Evolutionary conservation across 1,140 invertebrate genomes (phyloP).

Genomic region (Camponotus vicinus): DNA sequence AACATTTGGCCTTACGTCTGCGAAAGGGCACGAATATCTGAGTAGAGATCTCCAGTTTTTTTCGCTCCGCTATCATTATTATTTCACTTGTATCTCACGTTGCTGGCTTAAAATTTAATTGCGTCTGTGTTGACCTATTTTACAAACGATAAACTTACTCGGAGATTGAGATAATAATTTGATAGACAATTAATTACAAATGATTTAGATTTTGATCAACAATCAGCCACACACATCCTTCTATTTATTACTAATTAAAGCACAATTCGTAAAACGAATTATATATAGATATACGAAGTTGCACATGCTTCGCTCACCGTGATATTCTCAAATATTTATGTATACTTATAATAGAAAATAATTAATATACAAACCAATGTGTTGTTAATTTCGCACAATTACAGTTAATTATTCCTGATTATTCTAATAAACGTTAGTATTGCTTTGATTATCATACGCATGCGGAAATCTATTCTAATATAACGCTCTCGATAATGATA

Average conservation of each 20-base stretch:
- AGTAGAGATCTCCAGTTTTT: neutral
- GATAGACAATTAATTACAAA: neutral
- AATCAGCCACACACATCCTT: neutral
- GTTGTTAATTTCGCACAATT: conserved; percentile 29
- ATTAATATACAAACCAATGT: conserved; percentile 30
- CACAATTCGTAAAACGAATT: neutral
- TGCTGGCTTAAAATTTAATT: neutral
- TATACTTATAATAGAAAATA: neutral
- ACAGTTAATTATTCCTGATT: conserved; percentile 42
- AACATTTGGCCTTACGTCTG: conserved; percentile 7
- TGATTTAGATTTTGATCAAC: conserved; percentile 17
- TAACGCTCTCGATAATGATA: neutral
- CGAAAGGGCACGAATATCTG: neutral
- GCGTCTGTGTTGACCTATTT: neutral
- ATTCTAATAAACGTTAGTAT: conserved; percentile 40
- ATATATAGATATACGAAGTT: neutral
- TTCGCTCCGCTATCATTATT: neutral
- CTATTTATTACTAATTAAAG: neutral
- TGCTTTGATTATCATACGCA: conserved; percentile 36
- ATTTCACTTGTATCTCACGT: neutral
- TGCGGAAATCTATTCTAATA: conserved; percentile 10
- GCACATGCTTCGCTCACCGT: neutral
- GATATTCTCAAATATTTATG: conserved; percentile 11
- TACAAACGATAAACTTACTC: neutral
- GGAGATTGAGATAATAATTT: neutral